Base-by-base conservation (phyloP, 2,797 vertebrate genomes). In the Eremophila alpestris region DNA sequence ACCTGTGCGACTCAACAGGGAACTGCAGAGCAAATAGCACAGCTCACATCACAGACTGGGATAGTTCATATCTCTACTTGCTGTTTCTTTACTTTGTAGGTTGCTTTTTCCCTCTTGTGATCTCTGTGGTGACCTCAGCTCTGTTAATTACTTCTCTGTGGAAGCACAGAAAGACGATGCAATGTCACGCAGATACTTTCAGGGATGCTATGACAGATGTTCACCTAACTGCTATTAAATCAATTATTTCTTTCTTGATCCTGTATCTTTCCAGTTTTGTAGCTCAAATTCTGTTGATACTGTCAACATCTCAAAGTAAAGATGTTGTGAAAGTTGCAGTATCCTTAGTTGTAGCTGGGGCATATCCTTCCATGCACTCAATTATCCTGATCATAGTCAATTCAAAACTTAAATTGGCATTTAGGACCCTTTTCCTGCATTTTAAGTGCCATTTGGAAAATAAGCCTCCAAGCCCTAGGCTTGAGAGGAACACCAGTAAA, bases 241-340 rank as follows among this genome's bases (percentile, higher is more conserved):
- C 91, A 2, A 92, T 98, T 41, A 24, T 96, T 92, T 96, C 92
- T 83, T 98, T 98, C 85, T 87, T 98, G 23, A 7, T 96, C 4
- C 41, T 97, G 1, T 97, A 96, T 21, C 23, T 83, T 32, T 93
- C 95, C 34, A 95, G 93, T 45, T 97, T 97, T 51, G 5, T 71
- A 34, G 95, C 94, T 52, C 65, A 97, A 64, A 74, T 96, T 36
- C 79, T 52, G 23, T 62, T 76, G 65, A 56, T 65, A 20, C 11
- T 96, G 24, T 93, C 87, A 0, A 77, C 89, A 63, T 74, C 80
- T 15, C 32, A 83, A 38, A 90, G 48, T 3, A 80, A 77, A 65
- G 96, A 92, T 74, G 32, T 29, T 79, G 96, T 96, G 74, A 94
- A 77, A 8, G 92, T 96, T 92, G 91, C 93, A 32, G 48, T 95